Evolutionary conservation across 2,797 vertebrate species (phyloP).

Genomic region (Ataeniobius toweri): DNA sequence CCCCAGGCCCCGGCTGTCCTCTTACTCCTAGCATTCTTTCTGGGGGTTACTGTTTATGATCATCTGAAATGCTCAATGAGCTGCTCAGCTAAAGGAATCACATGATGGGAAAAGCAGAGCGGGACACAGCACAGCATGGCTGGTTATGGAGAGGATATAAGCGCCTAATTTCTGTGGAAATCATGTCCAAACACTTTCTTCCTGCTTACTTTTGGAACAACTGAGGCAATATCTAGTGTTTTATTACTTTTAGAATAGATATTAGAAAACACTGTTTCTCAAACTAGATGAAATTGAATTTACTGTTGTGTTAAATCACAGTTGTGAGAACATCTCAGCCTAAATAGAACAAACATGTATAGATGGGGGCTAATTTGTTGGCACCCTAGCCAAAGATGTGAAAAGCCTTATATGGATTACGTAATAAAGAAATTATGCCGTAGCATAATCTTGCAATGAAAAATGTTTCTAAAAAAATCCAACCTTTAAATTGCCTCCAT

Average conservation of each 20-base stretch:
- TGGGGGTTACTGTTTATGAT: constrained; percentile 10
- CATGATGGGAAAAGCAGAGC: constrained; percentile 21
- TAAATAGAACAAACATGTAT: too few relatives aligned
- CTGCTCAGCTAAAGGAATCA: constrained; percentile 19
- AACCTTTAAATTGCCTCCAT: too few relatives aligned
- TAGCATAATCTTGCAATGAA: too few relatives aligned
- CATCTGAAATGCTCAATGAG: background rate
- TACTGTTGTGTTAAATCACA: background rate
- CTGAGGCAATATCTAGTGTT: background rate
- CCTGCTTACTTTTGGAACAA: background rate
- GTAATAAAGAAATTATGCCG: too few relatives aligned
- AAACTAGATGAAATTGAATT: background rate
- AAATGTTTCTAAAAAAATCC: too few relatives aligned
- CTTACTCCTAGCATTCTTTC: background rate
- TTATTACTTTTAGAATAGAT: background rate
- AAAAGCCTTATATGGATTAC: too few relatives aligned
- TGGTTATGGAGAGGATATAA: background rate
- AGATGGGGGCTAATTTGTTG: too few relatives aligned
- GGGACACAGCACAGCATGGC: constrained; percentile 15
- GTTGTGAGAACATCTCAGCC: too few relatives aligned
- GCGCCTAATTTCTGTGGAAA: background rate
- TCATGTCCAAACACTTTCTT: background rate
- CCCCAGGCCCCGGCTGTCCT: background rate
- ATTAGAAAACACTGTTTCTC: background rate
- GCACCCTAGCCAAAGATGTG: too few relatives aligned